A percentile compares a stretch with the other conserved stretches of the same genome.
phyloP scores from a whole-genome alignment of 37 sponge, comb jelly and placozoan species.

The Lycopodina hypogea region DNA sequence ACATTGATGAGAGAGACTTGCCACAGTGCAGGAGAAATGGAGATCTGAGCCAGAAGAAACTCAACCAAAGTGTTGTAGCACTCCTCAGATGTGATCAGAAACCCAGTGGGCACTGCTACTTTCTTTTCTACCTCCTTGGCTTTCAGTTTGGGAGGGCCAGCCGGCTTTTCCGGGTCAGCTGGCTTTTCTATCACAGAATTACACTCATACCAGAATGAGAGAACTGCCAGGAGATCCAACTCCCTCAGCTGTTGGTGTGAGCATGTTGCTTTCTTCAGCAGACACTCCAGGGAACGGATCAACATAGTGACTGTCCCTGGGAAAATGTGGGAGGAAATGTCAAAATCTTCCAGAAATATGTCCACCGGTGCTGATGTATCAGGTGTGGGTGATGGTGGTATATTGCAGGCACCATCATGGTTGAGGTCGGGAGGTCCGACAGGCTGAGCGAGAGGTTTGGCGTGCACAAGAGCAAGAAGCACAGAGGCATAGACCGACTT shows the following conservation, averaged over 20 bases:
- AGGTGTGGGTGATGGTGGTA: no score
- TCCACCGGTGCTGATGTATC: no score
- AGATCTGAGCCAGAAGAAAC: background rate
- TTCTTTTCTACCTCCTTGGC: no score
- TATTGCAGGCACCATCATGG: no score
- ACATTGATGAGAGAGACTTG: background rate
- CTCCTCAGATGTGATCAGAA: background rate
- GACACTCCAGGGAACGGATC: constrained; percentile 1
- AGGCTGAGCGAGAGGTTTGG: constrained; percentile 18
- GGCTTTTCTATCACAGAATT: background rate
- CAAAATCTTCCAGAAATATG: no score
- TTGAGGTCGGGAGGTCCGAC: no score
- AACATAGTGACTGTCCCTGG: constrained; percentile 2
- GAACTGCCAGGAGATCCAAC: background rate
- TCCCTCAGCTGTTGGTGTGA: constrained; percentile 1
- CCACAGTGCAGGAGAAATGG: constrained; percentile 17
- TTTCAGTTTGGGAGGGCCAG: no score
- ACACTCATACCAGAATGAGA: background rate
- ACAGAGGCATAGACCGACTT: constrained; percentile 29
- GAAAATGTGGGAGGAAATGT: background rate
- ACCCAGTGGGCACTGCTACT: no score
- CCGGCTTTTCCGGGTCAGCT: background rate
- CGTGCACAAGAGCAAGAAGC: constrained; percentile 17
- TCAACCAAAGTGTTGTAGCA: background rate
- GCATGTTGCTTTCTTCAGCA: background rate